Conservation (phyloP, 2,797 vertebrate species). For the Pipistrellus pygmaeus region DNA sequence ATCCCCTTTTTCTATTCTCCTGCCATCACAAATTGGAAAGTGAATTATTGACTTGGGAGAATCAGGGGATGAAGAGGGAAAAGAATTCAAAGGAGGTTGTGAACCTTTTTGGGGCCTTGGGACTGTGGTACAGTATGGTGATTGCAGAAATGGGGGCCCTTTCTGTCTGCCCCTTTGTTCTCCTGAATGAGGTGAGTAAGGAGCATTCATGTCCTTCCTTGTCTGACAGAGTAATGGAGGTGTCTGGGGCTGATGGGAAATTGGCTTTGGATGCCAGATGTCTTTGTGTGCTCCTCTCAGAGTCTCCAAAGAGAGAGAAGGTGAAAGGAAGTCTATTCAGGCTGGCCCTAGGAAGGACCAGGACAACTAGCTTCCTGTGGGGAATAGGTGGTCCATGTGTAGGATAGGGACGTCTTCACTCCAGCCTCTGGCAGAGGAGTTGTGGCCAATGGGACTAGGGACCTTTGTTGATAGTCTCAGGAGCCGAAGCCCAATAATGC, state of each 20-base stretch:
- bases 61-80: not conserved
- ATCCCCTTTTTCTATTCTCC: constrained; percentile 12
- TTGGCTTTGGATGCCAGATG: not conserved
- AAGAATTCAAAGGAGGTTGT: not conserved
- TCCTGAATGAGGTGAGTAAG: not conserved
- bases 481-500: not conserved
- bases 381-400: not conserved
- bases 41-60: not conserved
- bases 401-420: not conserved
- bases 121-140: too few species aligned
- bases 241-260: not conserved
- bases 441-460: not conserved
- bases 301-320: not conserved
- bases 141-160: not conserved
- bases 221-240: not conserved
- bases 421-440: not conserved
- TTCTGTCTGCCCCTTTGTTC: constrained; percentile 2
- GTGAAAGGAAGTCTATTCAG: not conserved
- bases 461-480: not conserved
- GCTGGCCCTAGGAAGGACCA: not conserved
- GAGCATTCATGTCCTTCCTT: not conserved
- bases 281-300: constrained; percentile 51
- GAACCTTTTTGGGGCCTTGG: not conserved
- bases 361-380: not conserved
- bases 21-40: constrained; percentile 13